phyloP scores from a whole-genome alignment of 2,797 vertebrate genomes.

The Nyctalus aviator region DNA sequence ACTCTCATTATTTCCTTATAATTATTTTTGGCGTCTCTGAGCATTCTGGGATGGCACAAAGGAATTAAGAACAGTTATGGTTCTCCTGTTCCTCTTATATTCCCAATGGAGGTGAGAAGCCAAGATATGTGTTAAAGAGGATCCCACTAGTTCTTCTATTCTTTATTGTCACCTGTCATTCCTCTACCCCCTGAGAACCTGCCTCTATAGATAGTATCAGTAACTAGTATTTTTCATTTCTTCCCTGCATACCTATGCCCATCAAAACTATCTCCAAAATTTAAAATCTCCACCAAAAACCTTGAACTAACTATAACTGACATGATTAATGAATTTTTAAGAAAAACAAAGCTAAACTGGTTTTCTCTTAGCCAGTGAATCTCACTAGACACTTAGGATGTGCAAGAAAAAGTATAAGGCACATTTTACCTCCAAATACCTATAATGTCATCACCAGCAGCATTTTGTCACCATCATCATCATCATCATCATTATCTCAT shows the following conservation, averaged over 20 bases:
- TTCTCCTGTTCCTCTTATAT: neutral
- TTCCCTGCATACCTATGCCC: neutral
- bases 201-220: neutral
- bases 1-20: neutral
- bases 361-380: neutral
- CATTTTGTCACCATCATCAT: neutral
- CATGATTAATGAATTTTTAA: neutral
- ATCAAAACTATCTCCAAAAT: neutral
- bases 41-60: neutral
- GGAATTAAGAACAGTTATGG: neutral
- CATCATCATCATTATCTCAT: neutral
- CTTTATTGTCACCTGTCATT: fast-evolving
- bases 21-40: neutral
- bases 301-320: neutral
- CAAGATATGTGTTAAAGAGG: neutral
- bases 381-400: neutral
- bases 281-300: neutral
- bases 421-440: neutral
- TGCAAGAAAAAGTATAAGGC: neutral
- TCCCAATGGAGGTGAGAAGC: neutral
- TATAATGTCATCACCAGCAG: neutral
- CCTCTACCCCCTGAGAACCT: neutral
- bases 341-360: neutral
- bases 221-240: neutral
- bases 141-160: neutral